Base-by-base conservation (phyloP, 2,113 vertebrate species). In the Erinaceus europaeus region DNA sequence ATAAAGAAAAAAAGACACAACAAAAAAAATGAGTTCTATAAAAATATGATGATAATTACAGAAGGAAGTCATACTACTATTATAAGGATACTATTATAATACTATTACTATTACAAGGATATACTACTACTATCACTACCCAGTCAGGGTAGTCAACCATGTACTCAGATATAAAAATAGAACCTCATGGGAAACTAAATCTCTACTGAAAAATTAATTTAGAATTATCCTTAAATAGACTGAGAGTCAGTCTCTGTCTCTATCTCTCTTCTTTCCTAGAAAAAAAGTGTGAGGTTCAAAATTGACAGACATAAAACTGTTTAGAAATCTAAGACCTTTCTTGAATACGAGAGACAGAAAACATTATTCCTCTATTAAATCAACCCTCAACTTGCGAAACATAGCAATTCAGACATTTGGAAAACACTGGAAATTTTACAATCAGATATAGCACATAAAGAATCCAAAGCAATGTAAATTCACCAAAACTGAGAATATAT, bases 221-320 rank as follows among this genome's bases (percentile, higher is more conserved):
- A 94, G 36, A 82, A 62, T 67, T 76, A 57, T 21, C n/a, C n/a
- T n/a, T n/a, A n/a, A n/a, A n/a, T n/a, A n/a, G n/a, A n/a, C n/a
- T n/a, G n/a, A n/a, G n/a, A n/a, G n/a, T n/a, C n/a, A n/a, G n/a
- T n/a, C n/a, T n/a, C n/a, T n/a, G n/a, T n/a, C n/a, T n/a, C n/a
- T n/a, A n/a, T n/a, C n/a, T n/a, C n/a, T n/a, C n/a, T n/a, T n/a
- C n/a, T n/a, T n/a, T n/a, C n/a, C n/a, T n/a, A n/a, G n/a, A n/a
- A 91, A 95, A 92, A 68, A 17, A 36, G 50, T 94, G 17, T 94
- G 77, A 93, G 79, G 72, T 91, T 92, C 93, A 89, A 83, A 77
- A 95, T n/a, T 80, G 96, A 96, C 88, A 27, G 36, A 96, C 52
- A 86, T 72, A 2, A 87, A 93, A 95, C 46, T 38, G n/a, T 50